These are phyloP conservation scores for Scaeva pyrastri DNA, from an alignment of 2,888 invertebrate species.

Conservation along the genomic window DNA sequence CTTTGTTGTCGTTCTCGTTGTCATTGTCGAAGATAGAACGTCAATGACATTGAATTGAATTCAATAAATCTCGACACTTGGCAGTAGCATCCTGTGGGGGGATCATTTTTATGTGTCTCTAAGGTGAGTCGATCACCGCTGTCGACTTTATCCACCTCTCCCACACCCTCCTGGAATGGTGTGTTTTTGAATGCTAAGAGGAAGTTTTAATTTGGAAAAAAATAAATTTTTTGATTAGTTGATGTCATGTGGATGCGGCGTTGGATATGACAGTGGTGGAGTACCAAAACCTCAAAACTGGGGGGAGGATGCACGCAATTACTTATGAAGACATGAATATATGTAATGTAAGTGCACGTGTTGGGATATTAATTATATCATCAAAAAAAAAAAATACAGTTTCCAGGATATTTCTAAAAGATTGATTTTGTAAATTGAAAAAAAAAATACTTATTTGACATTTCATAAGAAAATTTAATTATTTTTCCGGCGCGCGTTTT, in stretches of 20 bases:
- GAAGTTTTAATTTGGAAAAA: slow-evolving; percentile 45
- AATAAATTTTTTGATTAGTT: slow-evolving; percentile 63
- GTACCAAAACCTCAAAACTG: background rate
- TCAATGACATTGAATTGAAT: slow-evolving; percentile 54
- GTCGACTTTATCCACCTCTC: background rate
- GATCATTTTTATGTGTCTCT: slow-evolving; percentile 26
- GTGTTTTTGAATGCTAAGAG: slow-evolving; percentile 22
- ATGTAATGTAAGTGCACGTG: slow-evolving; percentile 60
- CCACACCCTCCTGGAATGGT: too few relatives aligned
- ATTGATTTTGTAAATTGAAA: slow-evolving; percentile 23
- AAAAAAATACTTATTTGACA: slow-evolving; percentile 5
- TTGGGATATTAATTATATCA: slow-evolving; percentile 59
- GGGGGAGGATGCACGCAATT: slow-evolving; percentile 59
- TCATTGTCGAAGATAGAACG: background rate
- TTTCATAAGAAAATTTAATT: slow-evolving; percentile 37
- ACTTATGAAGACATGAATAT: too few relatives aligned
- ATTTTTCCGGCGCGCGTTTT: background rate
- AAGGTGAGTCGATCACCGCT: slow-evolving; percentile 43
- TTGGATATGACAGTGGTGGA: background rate
- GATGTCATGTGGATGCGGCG: slow-evolving; percentile 48
- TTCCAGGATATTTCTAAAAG: background rate
- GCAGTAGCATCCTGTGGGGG: slow-evolving; percentile 70
- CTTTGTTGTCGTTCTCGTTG: background rate
- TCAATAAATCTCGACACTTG: slow-evolving; percentile 68
- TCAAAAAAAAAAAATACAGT: background rate